Percentiles rank a stretch among this genome's conserved stretches.
Evolutionary conservation across 2,888 invertebrate genomes (phyloP).

Genomic region (Nemoura dubitans): DNA sequence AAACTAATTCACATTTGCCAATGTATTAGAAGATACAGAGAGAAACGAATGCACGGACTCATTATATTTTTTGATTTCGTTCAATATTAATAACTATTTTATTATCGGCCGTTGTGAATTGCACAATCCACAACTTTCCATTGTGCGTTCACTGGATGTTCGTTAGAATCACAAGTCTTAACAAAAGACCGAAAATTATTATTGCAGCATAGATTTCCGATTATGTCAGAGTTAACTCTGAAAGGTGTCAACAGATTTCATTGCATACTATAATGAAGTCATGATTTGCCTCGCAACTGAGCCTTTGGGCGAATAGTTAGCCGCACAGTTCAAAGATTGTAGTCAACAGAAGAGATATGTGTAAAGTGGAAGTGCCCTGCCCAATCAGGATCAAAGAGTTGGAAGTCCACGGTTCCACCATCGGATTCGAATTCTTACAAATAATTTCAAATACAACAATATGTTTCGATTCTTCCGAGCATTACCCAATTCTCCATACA

Average conservation of each 20-base stretch:
- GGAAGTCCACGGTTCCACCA: background rate
- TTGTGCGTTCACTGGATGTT: background rate
- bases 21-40: background rate
- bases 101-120: background rate
- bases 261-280: background rate
- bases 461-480: conserved; percentile 1
- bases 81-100: background rate
- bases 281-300: background rate
- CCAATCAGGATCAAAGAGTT: background rate
- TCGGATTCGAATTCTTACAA: background rate
- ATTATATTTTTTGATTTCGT: background rate
- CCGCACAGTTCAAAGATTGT: background rate
- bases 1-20: conserved; percentile 3
- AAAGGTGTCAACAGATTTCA: background rate
- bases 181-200: background rate
- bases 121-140: background rate
- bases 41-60: background rate
- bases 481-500: conserved; percentile 30
- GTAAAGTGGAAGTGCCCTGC: background rate
- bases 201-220: background rate
- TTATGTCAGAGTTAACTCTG: background rate
- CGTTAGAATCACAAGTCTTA: conserved; percentile 9
- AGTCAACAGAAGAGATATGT: background rate
- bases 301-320: background rate
- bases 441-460: conserved; percentile 17